These are phyloP conservation scores for Hassar affinis DNA, from an alignment of 2,113 vertebrate species.

Conservation along the genomic window DNA sequence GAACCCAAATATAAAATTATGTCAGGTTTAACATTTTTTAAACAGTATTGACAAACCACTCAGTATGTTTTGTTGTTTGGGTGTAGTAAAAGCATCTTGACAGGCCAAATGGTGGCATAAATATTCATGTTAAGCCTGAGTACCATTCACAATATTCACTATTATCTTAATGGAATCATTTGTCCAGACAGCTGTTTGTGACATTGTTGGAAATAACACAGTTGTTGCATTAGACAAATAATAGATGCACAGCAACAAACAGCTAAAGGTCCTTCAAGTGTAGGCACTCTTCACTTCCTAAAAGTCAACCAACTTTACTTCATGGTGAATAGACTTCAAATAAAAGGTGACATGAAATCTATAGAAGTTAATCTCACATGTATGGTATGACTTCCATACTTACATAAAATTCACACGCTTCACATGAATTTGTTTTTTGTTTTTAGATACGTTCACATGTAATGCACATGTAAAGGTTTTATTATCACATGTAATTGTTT, in stretches of 20 bases:
- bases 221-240: neutral
- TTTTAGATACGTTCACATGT: neutral
- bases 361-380: neutral
- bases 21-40: constrained; percentile 58
- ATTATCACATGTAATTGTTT: no score
- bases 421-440: no score
- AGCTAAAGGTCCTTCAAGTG: constrained; percentile 7
- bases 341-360: neutral
- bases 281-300: neutral
- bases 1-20: constrained; percentile 53
- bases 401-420: neutral
- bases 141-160: constrained; percentile 51
- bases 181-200: constrained; percentile 38
- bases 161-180: constrained; percentile 44
- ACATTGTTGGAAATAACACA: constrained; percentile 35
- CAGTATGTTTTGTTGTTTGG: constrained; percentile 67
- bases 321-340: constrained; percentile 3
- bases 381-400: neutral
- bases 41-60: constrained; percentile 66
- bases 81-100: constrained; percentile 69
- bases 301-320: constrained; percentile 23
- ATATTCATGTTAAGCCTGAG: constrained; percentile 59
- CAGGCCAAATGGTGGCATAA: constrained; percentile 64
- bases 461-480: no score
- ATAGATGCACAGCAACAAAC: constrained; percentile 27